Conservation (phyloP, 2,113 vertebrate species). For the Haemorhous mexicanus region DNA sequence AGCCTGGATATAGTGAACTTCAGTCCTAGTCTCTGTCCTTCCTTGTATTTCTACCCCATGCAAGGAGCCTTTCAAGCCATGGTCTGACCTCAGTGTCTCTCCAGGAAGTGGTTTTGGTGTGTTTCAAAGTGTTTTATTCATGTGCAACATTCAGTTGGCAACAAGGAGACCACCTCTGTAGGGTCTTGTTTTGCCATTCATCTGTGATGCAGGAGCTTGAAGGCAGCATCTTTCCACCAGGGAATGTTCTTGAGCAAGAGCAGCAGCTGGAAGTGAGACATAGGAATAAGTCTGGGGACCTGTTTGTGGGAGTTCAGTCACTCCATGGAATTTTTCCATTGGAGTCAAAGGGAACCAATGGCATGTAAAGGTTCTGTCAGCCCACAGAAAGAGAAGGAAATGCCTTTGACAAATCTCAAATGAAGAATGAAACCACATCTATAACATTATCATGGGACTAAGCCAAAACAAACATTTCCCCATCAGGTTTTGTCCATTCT, state of each 20-base stretch:
- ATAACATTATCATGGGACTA: neutral
- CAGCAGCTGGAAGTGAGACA: neutral
- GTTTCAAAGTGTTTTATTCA: neutral
- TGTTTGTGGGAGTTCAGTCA: neutral
- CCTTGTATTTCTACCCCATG: neutral
- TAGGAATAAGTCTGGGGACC: neutral
- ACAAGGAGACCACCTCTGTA: neutral
- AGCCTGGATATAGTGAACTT: neutral
- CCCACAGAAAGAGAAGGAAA: neutral
- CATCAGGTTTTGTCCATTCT: neutral
- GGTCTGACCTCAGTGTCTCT: neutral
- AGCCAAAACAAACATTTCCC: neutral
- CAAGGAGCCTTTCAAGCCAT: neutral
- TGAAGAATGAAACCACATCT: neutral
- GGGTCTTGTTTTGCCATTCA: neutral
- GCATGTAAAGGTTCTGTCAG: neutral
- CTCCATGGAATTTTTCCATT: neutral
- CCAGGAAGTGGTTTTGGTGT: neutral
- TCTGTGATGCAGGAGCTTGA: neutral
- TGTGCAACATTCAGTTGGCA: accelerated
- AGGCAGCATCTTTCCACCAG: neutral
- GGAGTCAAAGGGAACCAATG: neutral
- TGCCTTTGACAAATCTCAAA: neutral
- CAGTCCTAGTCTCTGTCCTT: accelerated
- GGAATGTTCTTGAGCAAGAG: neutral